Conservation (phyloP, 2,888 invertebrate genomes). For the Horisme vitalbata region DNA sequence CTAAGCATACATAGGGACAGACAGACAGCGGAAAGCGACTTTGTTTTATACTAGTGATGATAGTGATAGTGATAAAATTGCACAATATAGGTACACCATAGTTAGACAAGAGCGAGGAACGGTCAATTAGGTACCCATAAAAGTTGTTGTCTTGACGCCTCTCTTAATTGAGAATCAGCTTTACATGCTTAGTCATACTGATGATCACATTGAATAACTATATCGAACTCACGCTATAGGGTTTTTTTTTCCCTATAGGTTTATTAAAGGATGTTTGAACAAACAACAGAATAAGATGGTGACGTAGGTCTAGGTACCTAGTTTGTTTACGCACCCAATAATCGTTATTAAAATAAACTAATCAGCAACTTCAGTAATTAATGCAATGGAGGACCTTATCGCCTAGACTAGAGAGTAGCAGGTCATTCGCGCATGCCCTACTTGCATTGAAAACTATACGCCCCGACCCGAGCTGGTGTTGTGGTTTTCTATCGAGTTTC, state of each 20-base stretch:
- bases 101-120: constrained; percentile 22
- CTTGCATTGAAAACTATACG: constrained; percentile 73
- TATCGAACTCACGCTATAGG: neutral
- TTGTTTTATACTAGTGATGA: no score
- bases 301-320: no score
- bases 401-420: constrained; percentile 57
- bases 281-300: no score
- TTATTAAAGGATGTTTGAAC: no score
- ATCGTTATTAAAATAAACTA: constrained; percentile 19
- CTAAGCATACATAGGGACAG: no score
- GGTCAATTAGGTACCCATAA: constrained; percentile 37
- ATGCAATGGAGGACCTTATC: constrained; percentile 50
- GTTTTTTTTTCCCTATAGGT: no score
- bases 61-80: no score
- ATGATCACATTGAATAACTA: neutral
- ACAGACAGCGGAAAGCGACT: no score
- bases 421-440: constrained; percentile 68
- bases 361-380: constrained; percentile 36
- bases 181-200: neutral
- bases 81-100: no score
- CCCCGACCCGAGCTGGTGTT: no score
- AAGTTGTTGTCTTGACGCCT: constrained; percentile 37
- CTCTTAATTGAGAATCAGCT: constrained; percentile 42
- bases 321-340: constrained; percentile 1
- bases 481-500: constrained; percentile 74